Evolutionary conservation across 2,113 vertebrate species (phyloP).

Genomic region (Leuciscus idus): DNA sequence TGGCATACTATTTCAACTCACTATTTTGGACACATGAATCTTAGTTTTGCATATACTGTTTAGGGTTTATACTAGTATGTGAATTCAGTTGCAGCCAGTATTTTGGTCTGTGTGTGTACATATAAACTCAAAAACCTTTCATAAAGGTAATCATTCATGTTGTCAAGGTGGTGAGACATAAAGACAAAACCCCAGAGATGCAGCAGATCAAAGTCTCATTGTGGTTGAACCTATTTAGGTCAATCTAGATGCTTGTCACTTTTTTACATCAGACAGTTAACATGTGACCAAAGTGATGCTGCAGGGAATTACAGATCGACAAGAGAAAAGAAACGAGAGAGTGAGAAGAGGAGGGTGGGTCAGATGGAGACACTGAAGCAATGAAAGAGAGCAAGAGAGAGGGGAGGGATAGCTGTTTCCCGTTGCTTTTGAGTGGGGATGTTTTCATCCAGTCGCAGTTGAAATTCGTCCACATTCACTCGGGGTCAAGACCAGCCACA

Average conservation of each 20-base stretch:
- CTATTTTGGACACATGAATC: background rate
- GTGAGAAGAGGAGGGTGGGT: constrained; percentile 48
- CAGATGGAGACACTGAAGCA: background rate
- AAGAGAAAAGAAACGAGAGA: background rate
- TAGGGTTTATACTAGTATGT: background rate
- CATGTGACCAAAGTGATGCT: constrained; percentile 25
- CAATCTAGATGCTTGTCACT: background rate
- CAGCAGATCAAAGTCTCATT: constrained; percentile 11
- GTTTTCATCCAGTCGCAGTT: constrained; percentile 28
- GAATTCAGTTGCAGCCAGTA: background rate
- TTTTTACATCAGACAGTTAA: background rate
- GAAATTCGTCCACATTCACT: background rate
- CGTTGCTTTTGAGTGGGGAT: background rate
- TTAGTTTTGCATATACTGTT: background rate
- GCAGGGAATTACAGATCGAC: constrained; percentile 10
- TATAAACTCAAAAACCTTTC: background rate
- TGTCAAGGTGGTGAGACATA: background rate
- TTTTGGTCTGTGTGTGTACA: background rate
- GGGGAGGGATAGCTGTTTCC: background rate
- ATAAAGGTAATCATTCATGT: background rate
- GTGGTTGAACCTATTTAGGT: background rate
- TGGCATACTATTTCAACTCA: background rate
- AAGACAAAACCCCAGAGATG: background rate
- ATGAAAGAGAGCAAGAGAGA: constrained; percentile 10
- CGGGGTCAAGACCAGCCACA: background rate